phyloP scores from a whole-genome alignment of 2,113 vertebrate species.

The Engraulis encrasicolus region DNA sequence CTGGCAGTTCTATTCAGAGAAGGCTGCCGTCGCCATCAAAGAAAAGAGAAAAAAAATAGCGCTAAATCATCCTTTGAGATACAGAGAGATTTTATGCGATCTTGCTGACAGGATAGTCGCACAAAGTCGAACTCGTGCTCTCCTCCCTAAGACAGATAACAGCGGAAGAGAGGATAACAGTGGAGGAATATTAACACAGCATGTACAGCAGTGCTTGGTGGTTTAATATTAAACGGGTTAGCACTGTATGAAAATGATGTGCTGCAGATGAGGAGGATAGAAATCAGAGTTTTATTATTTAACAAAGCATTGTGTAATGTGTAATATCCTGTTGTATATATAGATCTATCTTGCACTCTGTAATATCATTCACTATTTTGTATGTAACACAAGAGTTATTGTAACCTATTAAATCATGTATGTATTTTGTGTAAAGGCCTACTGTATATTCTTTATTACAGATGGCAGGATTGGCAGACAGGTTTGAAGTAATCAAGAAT shows the following conservation, averaged over 20 bases:
- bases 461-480: too few relatives aligned
- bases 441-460: too few relatives aligned
- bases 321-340: background rate
- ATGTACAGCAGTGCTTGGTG: background rate
- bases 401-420: too few relatives aligned
- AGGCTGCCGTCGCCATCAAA: slow-evolving; percentile 29
- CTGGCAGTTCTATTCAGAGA: background rate
- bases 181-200: background rate
- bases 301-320: background rate
- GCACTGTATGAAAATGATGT: background rate
- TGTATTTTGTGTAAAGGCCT: too few relatives aligned
- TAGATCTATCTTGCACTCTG: background rate
- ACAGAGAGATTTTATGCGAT: background rate
- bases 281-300: background rate
- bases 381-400: too few relatives aligned
- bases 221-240: background rate
- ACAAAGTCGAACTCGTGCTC: background rate
- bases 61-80: slow-evolving; percentile 3
- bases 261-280: background rate
- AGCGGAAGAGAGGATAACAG: background rate
- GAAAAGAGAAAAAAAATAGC: slow-evolving; percentile 14
- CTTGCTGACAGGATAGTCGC: slow-evolving; percentile 24
- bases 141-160: background rate
- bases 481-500: too few relatives aligned
- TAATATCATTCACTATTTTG: background rate